These are phyloP conservation scores for Ariopsis seemanni DNA, from an alignment of 2,113 vertebrate genomes.

Conservation along the genomic window DNA sequence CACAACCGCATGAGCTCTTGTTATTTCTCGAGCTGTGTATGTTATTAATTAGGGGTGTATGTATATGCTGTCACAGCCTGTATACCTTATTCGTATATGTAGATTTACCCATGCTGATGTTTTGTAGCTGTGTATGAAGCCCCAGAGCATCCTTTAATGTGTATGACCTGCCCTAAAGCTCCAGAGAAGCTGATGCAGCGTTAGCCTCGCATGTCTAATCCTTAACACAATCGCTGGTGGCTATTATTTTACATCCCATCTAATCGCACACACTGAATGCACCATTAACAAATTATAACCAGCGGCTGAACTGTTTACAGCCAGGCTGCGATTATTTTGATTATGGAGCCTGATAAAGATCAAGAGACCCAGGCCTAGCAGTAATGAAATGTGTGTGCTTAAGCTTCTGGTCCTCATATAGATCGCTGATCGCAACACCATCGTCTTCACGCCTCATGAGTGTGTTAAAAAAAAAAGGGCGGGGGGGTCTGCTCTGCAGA, in stretches of 20 bases:
- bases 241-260: neutral
- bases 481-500: conserved; percentile 10
- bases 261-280: neutral
- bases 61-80: conserved; percentile 17
- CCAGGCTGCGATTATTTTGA: conserved; percentile 26
- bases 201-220: conserved; percentile 5
- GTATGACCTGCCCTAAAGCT: conserved; percentile 19
- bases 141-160: neutral
- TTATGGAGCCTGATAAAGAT: conserved; percentile 53
- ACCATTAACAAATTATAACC: conserved; percentile 1
- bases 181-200: neutral
- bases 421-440: conserved; percentile 30
- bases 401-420: conserved; percentile 17
- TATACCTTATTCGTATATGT: neutral
- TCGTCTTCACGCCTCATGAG: conserved; percentile 23
- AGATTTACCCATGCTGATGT: neutral
- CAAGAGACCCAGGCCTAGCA: conserved; percentile 20
- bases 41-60: conserved; percentile 35
- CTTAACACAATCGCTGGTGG: neutral
- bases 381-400: conserved; percentile 2
- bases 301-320: conserved; percentile 49
- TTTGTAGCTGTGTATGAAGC: neutral
- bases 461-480: neutral
- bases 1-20: neutral
- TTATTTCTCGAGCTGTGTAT: neutral